Evolutionary conservation across 1,140 invertebrate genomes (phyloP), one percentile per base, ranked within the genome.

Genomic region (Homalodisca vitripennis): DNA sequence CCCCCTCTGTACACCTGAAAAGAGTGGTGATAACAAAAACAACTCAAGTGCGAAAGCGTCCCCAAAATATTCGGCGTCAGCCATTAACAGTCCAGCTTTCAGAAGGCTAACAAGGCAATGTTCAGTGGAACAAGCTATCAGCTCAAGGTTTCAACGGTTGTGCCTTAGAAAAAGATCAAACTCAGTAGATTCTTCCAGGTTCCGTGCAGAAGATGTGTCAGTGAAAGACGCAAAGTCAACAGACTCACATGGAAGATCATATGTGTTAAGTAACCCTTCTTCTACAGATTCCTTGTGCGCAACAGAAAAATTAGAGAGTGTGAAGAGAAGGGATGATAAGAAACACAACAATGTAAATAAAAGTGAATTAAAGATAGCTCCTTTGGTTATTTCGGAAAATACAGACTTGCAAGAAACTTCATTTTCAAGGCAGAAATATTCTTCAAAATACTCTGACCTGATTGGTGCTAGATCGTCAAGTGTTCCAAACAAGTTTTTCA

Each of bases 401-500:
- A 41, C 14, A 26, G 62, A 34, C 34, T 24, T 64, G 27, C 29
- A n/a, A 51, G 30, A 67, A 41, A 53, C 24, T 31, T 26, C 24
- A 29, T 26, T 3, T 63, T 30, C 27, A 20, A 13, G 27, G 48
- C 34, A 34, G 41, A 31, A 67, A 67, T 24, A 47, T 31, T 3
- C 30, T 24, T 17, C 22, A 67, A 51, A 27, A 53, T 20, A 53
- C 29, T 29, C 34, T 12, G 31, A 30, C 13, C 30, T 32, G 22
- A 34, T 66, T 13, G 20, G 31, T 1, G 66, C 90, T 20, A 84
- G 91, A 65, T 92, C 91, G 0, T 92, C 90, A 0, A 91, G 89
- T 71, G 90, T 92, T 24, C 90, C 91, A 26, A 91, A 89, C 53
- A 91, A 91, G 78, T 83, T 88, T 32, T 48, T 32, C 3, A 47